Evolutionary conservation across 2,113 vertebrate species (phyloP), one percentile per base, ranked within the genome.

Genomic region (Scomber colias): DNA sequence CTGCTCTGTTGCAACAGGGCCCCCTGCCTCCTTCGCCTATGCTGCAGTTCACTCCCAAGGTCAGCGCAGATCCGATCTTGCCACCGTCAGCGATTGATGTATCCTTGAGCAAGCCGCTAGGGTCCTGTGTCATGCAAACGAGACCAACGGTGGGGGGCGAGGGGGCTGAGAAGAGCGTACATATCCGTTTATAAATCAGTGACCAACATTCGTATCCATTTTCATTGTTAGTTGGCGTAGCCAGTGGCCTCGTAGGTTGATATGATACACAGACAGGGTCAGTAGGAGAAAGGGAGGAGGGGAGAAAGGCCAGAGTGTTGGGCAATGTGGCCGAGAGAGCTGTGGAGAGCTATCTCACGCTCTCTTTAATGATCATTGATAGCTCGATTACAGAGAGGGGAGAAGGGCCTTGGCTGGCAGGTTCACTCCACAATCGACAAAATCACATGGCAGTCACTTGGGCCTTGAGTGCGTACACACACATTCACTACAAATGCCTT

Each of bases 11-110:
- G 79, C 87, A 85, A 83, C 87, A 78, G 57, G 44, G 19, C 61
- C 72, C 82, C 79, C 62, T 71, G 45, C 66, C 78, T 85, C 65
- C 72, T 83, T 51, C 44, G 81, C 76, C 79, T 17, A 13, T 75
- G 83, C 78, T 85, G 88, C 69, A 6, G 69, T 84, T 93, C 88
- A 78, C 91, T 92, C 94, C 86, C 97, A 97, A 97, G 96, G 96
- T 98, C 95, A 86, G 94, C 87, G 87, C 89, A 90, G 91, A 92
- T 95, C 91, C 89, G 83, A 77, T 95, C 96, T 95, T 94, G 95
- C 95, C 95, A 95, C 92, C 90, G 94, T 95, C 95, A 95, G 93
- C 92, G 21, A 94, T 95, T 95, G 94, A 94, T 91, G 90, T 90
- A 88, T 92, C 92, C 90, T 92, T 91, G 83, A 90, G 76, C 65